Base-by-base conservation (phyloP, 2,113 vertebrate genomes). In the Sander vitreus region DNA sequence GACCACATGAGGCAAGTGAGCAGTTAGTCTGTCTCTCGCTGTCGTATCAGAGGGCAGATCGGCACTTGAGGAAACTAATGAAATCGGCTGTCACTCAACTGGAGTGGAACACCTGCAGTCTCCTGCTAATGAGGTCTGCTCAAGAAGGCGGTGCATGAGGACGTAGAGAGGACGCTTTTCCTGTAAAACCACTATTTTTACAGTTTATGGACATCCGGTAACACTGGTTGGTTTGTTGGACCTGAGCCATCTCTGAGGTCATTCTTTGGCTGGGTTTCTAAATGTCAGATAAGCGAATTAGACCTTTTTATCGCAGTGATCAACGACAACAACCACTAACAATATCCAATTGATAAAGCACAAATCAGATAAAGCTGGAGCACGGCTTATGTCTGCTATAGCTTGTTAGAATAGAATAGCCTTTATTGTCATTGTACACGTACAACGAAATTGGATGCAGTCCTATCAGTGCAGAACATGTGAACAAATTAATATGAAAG, bases 101-200 rank as follows among this genome's bases (percentile, higher is more conserved):
- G 82, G 73, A 78, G 74, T 66, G 80, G 73, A 89, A 90, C 81
- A 85, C 64, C 85, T 81, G 82, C 89, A 79, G 79, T 65, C 58
- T 80, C 59, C 69, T 33, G 71, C 77, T 89, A 86, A 89, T 60
- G 79, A 80, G 62, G 53, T 60, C 65, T 78, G 67, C 76, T 50
- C 1, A 14, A 50, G 36, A 21, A 50, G 57, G 59, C 9, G 6
- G n/a, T 12, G 23, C 21, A 14, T 0, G 54, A 60, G 69, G 53
- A 73, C 12, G 8, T 27, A 9, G 5, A 14, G 55, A 72, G 33
- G 64, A 19, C 0, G 3, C 6, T 62, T 78, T 63, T 25, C 75
- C 85, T 65, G 51, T 62, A 64, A 59, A 15, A 72, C 50, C 10
- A 2, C 5, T 0, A 54, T 58, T 73, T 11, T 80, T 70, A 63